Evolutionary conservation across 2,888 invertebrate genomes (phyloP).

Genomic region (Hypomecis atomaria): DNA sequence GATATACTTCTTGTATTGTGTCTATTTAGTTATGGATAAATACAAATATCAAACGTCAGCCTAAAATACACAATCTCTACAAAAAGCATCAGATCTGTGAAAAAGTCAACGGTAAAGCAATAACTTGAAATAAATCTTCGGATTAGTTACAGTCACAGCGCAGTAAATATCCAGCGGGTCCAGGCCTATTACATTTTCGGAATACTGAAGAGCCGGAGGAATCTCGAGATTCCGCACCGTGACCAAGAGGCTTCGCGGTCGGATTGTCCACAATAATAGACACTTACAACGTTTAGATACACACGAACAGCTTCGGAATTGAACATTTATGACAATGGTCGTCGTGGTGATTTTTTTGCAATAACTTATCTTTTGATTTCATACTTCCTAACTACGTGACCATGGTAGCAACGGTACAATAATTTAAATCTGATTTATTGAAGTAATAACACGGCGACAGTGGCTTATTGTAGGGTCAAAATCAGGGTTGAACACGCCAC

Average conservation of each 20-base stretch:
- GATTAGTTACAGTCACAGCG: slow-evolving; percentile 35
- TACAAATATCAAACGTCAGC: neutral
- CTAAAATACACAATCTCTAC: neutral
- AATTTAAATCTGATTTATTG: slow-evolving; percentile 44
- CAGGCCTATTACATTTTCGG: slow-evolving; percentile 32
- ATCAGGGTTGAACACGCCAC: slow-evolving; percentile 55
- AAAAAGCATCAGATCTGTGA: slow-evolving; percentile 11
- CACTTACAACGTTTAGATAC: slow-evolving; percentile 56
- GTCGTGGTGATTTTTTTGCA: slow-evolving; percentile 48
- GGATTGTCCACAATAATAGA: slow-evolving; percentile 60
- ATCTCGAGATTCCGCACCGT: slow-evolving; percentile 53
- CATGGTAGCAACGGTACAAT: slow-evolving; percentile 30
- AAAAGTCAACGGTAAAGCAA: slow-evolving; percentile 21
- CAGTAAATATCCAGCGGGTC: slow-evolving; percentile 25
- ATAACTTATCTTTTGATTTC: slow-evolving; percentile 45
- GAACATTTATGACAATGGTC: slow-evolving; percentile 52
- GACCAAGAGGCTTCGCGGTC: slow-evolving; percentile 63
- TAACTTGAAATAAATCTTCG: slow-evolving; percentile 27
- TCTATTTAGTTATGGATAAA: too few relatives aligned
- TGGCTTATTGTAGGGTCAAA: slow-evolving; percentile 48
- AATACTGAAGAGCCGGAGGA: slow-evolving; percentile 43
- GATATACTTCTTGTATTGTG: too few relatives aligned
- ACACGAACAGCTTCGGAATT: slow-evolving; percentile 61
- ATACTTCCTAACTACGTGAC: slow-evolving; percentile 41
- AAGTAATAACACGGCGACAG: neutral